Evolutionary conservation across 1,140 invertebrate genomes (phyloP).

Genomic region (Hyles euphorbiae): DNA sequence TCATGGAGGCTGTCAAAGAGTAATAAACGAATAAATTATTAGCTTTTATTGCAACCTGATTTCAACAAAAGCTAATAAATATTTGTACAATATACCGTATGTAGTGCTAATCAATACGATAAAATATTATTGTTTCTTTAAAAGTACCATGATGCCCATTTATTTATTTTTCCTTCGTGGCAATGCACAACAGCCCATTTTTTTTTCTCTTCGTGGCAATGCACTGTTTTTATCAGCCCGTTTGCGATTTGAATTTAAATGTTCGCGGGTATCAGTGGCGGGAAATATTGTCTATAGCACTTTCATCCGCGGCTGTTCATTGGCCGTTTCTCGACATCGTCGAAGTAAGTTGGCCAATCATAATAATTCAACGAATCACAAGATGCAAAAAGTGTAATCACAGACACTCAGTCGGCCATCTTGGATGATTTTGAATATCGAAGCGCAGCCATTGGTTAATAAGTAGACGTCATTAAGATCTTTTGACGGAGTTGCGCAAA

Average conservation of each 20-base stretch:
- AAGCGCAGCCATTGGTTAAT: conserved; percentile 54
- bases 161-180: too few relatives aligned
- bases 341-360: conserved; percentile 29
- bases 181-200: too few relatives aligned
- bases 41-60: too few relatives aligned
- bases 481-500: conserved; percentile 71
- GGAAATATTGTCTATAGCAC: conserved; percentile 27
- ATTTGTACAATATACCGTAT: too few relatives aligned
- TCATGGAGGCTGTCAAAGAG: too few relatives aligned
- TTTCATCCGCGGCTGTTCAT: conserved; percentile 16
- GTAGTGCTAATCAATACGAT: too few relatives aligned
- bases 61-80: too few relatives aligned
- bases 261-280: conserved; percentile 24
- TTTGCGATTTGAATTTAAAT: neutral
- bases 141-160: too few relatives aligned
- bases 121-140: too few relatives aligned
- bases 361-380: conserved; percentile 50
- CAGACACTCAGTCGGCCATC: conserved; percentile 50
- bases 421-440: conserved; percentile 56
- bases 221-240: too few relatives aligned
- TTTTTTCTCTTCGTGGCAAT: too few relatives aligned
- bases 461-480: conserved; percentile 57
- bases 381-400: conserved; percentile 37
- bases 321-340: conserved; percentile 18
- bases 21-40: too few relatives aligned